phyloP scores from a whole-genome alignment of 2,797 vertebrate species.

The Chromobotia macracanthus region DNA sequence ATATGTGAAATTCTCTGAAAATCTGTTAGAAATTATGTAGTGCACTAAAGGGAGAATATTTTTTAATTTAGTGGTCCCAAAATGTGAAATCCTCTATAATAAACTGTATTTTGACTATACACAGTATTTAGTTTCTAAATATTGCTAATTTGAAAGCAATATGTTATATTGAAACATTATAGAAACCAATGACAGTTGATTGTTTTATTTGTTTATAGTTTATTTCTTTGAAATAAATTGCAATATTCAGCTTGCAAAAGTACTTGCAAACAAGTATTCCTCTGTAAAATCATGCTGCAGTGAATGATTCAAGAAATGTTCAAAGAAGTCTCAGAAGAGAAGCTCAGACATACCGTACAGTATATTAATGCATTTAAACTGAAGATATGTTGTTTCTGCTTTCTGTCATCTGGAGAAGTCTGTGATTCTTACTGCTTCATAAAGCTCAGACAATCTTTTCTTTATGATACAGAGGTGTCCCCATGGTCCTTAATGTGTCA shows the following conservation, averaged over 20 bases:
- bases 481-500: background rate
- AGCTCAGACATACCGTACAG: background rate
- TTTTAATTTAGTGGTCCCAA: constrained; percentile 12
- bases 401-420: constrained; percentile 7
- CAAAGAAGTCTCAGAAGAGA: background rate
- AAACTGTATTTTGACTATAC: constrained; percentile 33
- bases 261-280: constrained; percentile 37
- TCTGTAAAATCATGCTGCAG: constrained; percentile 22
- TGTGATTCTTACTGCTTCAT: background rate
- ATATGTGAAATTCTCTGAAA: background rate
- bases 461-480: background rate
- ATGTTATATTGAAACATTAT: constrained; percentile 20
- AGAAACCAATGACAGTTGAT: constrained; percentile 4
- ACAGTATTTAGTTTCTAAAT: constrained; percentile 39
- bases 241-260: constrained; percentile 1
- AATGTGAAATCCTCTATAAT: constrained; percentile 40
- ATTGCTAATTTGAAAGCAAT: constrained; percentile 19
- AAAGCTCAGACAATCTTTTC: background rate
- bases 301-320: constrained; percentile 20
- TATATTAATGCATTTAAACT: background rate
- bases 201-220: constrained; percentile 17
- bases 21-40: constrained; percentile 8
- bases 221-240: too few species aligned
- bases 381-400: background rate
- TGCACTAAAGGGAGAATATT: constrained; percentile 1